Evolutionary conservation across 2,113 vertebrate genomes (phyloP).

Genomic region (Speoplatyrhinus poulsoni): DNA sequence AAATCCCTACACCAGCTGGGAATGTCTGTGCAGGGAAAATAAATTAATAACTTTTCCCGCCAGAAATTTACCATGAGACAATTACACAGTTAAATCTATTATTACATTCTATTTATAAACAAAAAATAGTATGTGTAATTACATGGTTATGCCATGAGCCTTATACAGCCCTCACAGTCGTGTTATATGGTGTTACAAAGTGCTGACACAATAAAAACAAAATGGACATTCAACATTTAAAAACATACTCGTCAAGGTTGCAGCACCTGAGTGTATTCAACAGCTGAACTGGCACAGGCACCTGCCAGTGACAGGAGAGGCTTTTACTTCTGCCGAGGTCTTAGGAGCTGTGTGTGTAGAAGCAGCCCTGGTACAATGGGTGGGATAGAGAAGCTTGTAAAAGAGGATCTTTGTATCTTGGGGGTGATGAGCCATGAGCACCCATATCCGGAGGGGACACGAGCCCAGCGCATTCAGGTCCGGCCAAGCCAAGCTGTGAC

Average conservation of each 20-base stretch:
- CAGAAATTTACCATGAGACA: too few species aligned
- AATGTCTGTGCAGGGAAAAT: background rate
- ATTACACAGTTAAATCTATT: too few species aligned
- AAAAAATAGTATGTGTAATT: too few species aligned
- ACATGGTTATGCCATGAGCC: too few species aligned
- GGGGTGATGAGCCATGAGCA: slow-evolving; percentile 51
- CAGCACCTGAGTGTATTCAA: slow-evolving; percentile 65
- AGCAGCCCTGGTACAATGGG: slow-evolving; percentile 64
- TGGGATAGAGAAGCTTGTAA: slow-evolving; percentile 73
- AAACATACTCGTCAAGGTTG: slow-evolving; percentile 18
- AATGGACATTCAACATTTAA: background rate
- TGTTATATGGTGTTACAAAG: too few species aligned
- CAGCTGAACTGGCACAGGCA: slow-evolving; percentile 72
- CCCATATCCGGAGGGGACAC: slow-evolving; percentile 70
- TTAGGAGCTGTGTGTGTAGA: slow-evolving; percentile 44
- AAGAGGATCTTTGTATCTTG: slow-evolving; percentile 72
- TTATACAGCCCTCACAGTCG: too few species aligned
- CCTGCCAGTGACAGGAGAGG: slow-evolving; percentile 66
- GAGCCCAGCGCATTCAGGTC: slow-evolving; percentile 71
- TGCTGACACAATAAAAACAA: too few species aligned
- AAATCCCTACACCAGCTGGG: background rate
- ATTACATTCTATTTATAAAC: too few species aligned
- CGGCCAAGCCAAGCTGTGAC: slow-evolving; percentile 66
- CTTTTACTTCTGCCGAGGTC: slow-evolving; percentile 65
- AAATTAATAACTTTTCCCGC: background rate